Evolutionary conservation across 2,113 vertebrate species (phyloP).

Genomic region (Prunella himalayana): DNA sequence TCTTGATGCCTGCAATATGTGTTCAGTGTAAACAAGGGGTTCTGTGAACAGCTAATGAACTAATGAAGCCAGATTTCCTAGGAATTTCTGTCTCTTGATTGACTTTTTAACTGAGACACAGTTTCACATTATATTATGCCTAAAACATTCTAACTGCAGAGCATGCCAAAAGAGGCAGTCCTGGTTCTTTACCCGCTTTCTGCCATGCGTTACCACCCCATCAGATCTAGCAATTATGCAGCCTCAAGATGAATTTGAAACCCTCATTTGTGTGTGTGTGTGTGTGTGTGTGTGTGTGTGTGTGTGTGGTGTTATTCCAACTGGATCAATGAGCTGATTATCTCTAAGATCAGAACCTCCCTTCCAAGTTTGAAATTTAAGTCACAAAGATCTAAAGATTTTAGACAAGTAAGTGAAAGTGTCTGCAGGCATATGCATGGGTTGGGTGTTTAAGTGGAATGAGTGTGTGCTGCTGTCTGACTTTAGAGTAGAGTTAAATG

Average conservation of each 20-base stretch:
- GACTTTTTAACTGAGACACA: not conserved
- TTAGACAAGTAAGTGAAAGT: not conserved
- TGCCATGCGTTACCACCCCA: rapidly evolving
- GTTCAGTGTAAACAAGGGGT: conserved; percentile 1
- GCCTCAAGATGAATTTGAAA: not conserved
- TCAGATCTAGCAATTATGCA: not conserved
- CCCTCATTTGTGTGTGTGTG: not conserved
- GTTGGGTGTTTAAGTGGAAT: not conserved
- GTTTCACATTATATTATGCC: not conserved
- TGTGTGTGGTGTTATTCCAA: not conserved
- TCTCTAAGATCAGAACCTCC: not conserved
- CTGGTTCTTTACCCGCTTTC: not conserved
- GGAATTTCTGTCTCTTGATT: conserved; percentile 1
- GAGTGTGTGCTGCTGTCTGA: not conserved
- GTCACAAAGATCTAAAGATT: not conserved
- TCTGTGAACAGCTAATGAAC: conserved; percentile 32
- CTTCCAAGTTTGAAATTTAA: not conserved
- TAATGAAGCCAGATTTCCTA: conserved; percentile 39
- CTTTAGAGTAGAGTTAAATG: not conserved
- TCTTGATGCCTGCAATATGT: conserved; percentile 43
- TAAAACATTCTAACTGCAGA: not conserved
- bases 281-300: not conserved
- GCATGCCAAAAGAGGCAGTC: not conserved
- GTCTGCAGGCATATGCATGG: not conserved
- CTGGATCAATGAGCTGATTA: not conserved